phyloP scores from a whole-genome alignment of 1,140 invertebrate genomes.

The Aphis gossypii region DNA sequence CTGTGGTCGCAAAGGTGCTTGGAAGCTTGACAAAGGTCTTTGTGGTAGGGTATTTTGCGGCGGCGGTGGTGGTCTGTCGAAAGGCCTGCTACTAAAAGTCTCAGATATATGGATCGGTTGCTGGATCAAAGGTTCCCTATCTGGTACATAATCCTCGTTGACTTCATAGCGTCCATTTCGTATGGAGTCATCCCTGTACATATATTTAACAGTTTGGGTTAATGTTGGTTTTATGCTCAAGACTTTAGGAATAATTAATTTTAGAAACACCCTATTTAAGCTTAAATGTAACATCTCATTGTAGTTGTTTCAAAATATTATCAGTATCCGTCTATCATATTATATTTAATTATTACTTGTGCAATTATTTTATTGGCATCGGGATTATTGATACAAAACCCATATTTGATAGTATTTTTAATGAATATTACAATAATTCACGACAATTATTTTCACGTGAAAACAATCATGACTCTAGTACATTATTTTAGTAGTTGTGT shows the following conservation, averaged over 20 bases:
- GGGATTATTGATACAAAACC: not conserved
- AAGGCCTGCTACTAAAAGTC: not conserved
- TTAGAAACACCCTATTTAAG: not conserved
- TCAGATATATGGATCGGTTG: not conserved
- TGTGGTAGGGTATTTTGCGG: not conserved
- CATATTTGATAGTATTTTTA: not conserved
- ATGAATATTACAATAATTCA: not conserved
- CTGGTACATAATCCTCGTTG: constrained; percentile 30
- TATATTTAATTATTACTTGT: not conserved
- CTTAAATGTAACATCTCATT: not conserved
- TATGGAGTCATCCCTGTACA: constrained; percentile 35
- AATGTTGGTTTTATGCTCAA: not conserved
- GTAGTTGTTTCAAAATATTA: not conserved
- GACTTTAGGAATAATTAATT: not conserved
- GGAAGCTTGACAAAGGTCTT: constrained; percentile 3
- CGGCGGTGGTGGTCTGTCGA: not conserved
- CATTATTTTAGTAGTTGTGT: not conserved
- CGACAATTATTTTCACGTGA: not conserved
- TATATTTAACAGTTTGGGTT: not conserved
- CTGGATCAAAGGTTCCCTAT: not conserved
- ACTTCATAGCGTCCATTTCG: constrained; percentile 36
- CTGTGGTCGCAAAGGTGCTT: not conserved
- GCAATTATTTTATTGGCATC: not conserved
- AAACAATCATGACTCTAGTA: not conserved
- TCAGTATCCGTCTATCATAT: not conserved